Conservation (phyloP, 2,888 invertebrate species). For the Lucinisca nassula region DNA sequence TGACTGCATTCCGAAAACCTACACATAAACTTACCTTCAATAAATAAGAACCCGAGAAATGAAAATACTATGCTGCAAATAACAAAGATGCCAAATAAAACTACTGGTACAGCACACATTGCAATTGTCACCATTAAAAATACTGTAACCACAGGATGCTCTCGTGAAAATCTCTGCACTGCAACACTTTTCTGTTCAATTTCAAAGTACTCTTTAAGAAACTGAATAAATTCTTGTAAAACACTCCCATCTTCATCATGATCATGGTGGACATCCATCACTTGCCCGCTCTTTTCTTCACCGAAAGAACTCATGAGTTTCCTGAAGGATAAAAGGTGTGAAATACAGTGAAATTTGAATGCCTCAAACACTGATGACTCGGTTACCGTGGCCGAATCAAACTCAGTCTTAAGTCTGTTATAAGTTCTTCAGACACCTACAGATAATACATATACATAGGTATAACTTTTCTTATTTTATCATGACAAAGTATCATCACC, state of each 20-base stretch:
- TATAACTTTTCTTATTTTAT: no score
- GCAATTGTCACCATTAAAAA: slow-evolving; percentile 73
- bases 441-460: no score
- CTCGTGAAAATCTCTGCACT: slow-evolving; percentile 67
- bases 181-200: slow-evolving; percentile 68
- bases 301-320: neutral
- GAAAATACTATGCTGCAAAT: slow-evolving; percentile 73
- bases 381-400: no score
- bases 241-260: slow-evolving; percentile 47
- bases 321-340: no score
- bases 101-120: slow-evolving; percentile 79
- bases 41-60: slow-evolving; percentile 77
- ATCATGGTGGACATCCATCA: slow-evolving; percentile 3
- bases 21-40: slow-evolving; percentile 82
- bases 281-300: neutral
- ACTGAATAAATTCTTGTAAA: slow-evolving; percentile 51
- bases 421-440: no score
- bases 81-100: slow-evolving; percentile 77
- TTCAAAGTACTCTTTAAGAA: slow-evolving; percentile 71
- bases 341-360: no score
- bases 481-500: no score
- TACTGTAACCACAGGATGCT: slow-evolving; percentile 78
- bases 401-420: no score
- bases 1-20: no score
- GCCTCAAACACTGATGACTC: no score